phyloP scores from a whole-genome alignment of 2,888 invertebrate species.

The Agrotis exclamationis region DNA sequence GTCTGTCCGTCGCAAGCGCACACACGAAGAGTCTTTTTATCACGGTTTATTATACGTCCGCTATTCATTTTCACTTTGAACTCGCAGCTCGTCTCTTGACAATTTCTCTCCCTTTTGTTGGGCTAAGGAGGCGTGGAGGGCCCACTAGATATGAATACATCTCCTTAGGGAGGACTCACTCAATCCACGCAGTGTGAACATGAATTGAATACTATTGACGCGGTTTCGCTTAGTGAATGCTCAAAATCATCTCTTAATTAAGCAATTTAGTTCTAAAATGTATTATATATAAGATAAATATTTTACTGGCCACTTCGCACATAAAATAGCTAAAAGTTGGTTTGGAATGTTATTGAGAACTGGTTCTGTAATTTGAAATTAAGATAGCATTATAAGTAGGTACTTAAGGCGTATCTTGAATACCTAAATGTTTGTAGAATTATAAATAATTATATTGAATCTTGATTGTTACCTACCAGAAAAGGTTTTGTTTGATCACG shows the following conservation, averaged over 20 bases:
- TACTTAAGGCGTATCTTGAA: conserved; percentile 32
- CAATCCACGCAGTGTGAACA: conserved; percentile 64
- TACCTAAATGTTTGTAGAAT: conserved; percentile 33
- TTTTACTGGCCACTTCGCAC: conserved; percentile 46
- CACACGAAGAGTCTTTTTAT: conserved; percentile 72
- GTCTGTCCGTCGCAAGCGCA: conserved; percentile 66
- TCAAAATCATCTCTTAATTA: conserved; percentile 40
- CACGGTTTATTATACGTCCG: conserved; percentile 75
- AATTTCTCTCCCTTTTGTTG: conserved; percentile 83
- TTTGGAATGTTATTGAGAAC: conserved; percentile 38
- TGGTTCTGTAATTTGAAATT: conserved; percentile 50
- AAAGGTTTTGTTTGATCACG: neutral
- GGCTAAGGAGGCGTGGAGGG: conserved; percentile 73
- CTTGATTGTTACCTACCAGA: conserved; percentile 2
- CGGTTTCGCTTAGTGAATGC: conserved; percentile 15
- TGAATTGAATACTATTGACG: conserved; percentile 54
- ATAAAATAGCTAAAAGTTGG: conserved; percentile 19
- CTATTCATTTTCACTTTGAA: conserved; percentile 83
- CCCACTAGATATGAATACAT: conserved; percentile 77
- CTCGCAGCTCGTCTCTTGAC: conserved; percentile 76
- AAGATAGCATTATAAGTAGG: conserved; percentile 26
- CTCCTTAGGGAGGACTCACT: conserved; percentile 68
- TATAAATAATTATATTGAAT: conserved; percentile 19
- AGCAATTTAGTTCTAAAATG: conserved; percentile 35
- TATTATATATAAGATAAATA: conserved; percentile 27